These are phyloP conservation scores for Crocallis elinguaria DNA, from an alignment of 2,888 invertebrate species.

Conservation along the genomic window DNA sequence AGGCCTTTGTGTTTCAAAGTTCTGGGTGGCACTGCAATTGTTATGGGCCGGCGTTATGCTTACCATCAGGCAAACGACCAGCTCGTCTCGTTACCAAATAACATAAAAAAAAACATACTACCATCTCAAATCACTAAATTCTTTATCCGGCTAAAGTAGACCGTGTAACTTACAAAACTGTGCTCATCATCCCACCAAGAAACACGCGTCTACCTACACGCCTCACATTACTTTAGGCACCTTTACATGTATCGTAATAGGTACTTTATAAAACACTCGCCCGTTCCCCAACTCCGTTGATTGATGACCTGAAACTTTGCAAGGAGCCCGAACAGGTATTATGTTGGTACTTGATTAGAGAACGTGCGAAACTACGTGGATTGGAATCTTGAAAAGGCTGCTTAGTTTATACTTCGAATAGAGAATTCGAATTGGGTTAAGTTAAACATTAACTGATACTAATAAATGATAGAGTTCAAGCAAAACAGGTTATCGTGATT, in stretches of 20 bases:
- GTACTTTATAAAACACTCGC: conserved; percentile 53
- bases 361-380: conserved; percentile 26
- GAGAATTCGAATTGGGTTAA: conserved; percentile 3
- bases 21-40: no score
- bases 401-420: conserved; percentile 23
- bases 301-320: conserved; percentile 59
- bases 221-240: neutral
- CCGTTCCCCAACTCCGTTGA: conserved; percentile 51
- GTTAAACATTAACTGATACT: neutral
- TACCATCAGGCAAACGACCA: no score
- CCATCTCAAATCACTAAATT: neutral
- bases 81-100: no score
- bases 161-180: neutral
- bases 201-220: conserved; percentile 3
- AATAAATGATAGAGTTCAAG: neutral
- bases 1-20: no score
- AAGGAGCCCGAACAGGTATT: conserved; percentile 44
- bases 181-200: neutral
- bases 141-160: neutral
- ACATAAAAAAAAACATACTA: no score
- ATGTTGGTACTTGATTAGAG: conserved; percentile 15
- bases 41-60: no score
- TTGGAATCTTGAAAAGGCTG: conserved; percentile 27
- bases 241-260: conserved; percentile 21
- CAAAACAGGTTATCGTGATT: no score